Conservation (phyloP, 1,140 invertebrate species). For the Zaprionus gabonicus region DNA sequence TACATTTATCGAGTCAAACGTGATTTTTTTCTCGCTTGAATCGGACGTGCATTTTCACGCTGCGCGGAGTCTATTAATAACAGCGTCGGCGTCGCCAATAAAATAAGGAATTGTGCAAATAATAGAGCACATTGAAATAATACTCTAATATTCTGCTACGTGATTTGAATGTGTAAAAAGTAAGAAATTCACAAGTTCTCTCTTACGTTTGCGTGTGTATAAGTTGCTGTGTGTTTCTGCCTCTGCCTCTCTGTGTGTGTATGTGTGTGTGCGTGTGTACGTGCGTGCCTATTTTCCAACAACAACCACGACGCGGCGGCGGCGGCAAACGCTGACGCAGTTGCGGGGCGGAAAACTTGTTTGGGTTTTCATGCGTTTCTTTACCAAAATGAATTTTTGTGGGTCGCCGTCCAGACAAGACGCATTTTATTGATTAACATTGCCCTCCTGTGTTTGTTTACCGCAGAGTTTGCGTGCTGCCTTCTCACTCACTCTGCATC, state of each 20-base stretch:
- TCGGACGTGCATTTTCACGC: conserved; percentile 44
- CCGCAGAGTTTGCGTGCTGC: conserved; percentile 27
- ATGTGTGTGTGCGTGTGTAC: conserved; percentile 26
- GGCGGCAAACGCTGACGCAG: conserved; percentile 54
- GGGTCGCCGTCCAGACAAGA: conserved; percentile 20
- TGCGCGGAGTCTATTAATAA: conserved; percentile 57
- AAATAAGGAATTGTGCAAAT: conserved; percentile 44
- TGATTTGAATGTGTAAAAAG: conserved; percentile 57
- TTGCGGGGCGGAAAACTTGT: conserved; percentile 68
- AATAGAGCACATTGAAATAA: conserved; percentile 41
- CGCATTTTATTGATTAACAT: conserved; percentile 60
- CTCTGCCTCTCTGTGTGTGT: conserved; percentile 18
- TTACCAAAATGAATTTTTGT: conserved; percentile 26
- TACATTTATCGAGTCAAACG: conserved; percentile 32
- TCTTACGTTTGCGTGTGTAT: conserved; percentile 26
- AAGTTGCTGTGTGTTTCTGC: conserved; percentile 6
- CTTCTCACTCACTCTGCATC: conserved; percentile 5
- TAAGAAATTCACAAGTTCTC: conserved; percentile 36
- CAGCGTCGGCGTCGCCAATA: conserved; percentile 28
- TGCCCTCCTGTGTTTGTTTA: conserved; percentile 42
- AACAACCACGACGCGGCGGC: conserved; percentile 27
- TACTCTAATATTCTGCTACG: conserved; percentile 26
- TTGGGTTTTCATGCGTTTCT: conserved; percentile 64
- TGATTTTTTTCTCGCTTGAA: conserved; percentile 38
- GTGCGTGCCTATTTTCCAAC: conserved; percentile 27